Evolutionary conservation across 2,888 invertebrate species (phyloP), one percentile per base, ranked within the genome.

Genomic region (Belgica antarctica): DNA sequence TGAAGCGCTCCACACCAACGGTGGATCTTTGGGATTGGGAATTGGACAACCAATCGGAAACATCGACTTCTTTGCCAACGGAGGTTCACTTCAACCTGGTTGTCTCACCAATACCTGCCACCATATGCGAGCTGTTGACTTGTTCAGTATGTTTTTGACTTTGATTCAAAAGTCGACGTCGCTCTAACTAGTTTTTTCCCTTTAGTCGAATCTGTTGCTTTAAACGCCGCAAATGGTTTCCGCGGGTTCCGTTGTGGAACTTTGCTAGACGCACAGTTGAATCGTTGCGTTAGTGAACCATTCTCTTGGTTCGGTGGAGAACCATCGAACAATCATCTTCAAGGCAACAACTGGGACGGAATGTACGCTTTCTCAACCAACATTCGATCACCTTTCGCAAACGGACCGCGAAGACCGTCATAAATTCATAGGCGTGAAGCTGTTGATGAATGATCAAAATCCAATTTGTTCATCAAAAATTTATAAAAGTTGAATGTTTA

Each of bases 21-120:
- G 61, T 15, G 61, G 61, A 1, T 7, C 36, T 7, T 15, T 3
- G 5, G 36, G 41, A 1, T n/a, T 15, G 0, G 81, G 81, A 0
- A 75, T 80, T 31, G 62, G 72, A 0, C 71, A 73, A 1, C 75
- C 78, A 0, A 74, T 80, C 0, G 81, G 80, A 10, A 74, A 75
- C 22, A 77, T 78, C 4, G 79, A 80, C 28, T 81, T 81, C 72
- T 80, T 78, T 71, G 79, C 80, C 1, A 81, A 81, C 65, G 78
- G 75, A 27, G 81, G 81, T 1, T 71, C 57, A 57, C 72, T 72
- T 8, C 81, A 81, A 73, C 78, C 79, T 62, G 81, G 81, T 71
- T 78, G 80, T 70, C 0, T 71, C 0, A 19, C 57, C 8, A 71
- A 70, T 19, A 75, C 72, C 36, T 79, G 79, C 70, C 77, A 78